Base-by-base conservation (phyloP, 2,888 invertebrate species). In the Apamea crenata region DNA sequence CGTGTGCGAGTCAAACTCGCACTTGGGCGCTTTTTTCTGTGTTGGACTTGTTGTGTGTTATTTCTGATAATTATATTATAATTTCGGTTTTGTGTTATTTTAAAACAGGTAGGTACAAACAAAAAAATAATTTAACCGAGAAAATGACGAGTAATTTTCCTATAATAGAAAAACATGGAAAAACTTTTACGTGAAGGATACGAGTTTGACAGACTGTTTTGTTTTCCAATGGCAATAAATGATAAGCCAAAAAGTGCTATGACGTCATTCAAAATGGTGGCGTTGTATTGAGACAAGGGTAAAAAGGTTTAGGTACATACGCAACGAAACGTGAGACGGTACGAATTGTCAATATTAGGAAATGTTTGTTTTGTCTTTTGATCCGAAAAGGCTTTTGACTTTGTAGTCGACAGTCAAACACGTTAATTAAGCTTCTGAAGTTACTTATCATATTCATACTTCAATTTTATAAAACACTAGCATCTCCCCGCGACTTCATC, bases 181-280 rank as follows among this genome's bases (percentile, higher is more conserved):
- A 56, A 56, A 70, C 59, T 63, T 74, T 56, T 32, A 29, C 36
- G 56, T 81, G 53, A 70, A 77, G 67, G 71, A 81, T 32, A 21
- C 18, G 59, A 66, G 40, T 78, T 66, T 67, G 75, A 80, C 68
- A 77, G 44, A 32, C 53, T 69, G 56, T 68, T 77, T 80, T 82
- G 25, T 87, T 73, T 80, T 78, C 67, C n/a, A 53, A 29, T 70
- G 47, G n/a, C 29, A 67, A 74, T 25, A 61, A 47, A 66, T 66
- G n/a, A 47, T 25, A 40, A 16, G 44, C 82, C 44, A 61, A 82
- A 80, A 84, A 78, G 21, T n/a, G n/a, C 12, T 47, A 36, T 82
- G 77, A 61, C 77, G 40, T 25, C 44, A 77, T 56, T 63, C 53
- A 83, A 77, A 82, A 82, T 82, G 36, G 67, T 53, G 50, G 2